These are phyloP conservation scores for Zosterops japonicus DNA, from an alignment of 2,113 vertebrate genomes.

Conservation along the genomic window DNA sequence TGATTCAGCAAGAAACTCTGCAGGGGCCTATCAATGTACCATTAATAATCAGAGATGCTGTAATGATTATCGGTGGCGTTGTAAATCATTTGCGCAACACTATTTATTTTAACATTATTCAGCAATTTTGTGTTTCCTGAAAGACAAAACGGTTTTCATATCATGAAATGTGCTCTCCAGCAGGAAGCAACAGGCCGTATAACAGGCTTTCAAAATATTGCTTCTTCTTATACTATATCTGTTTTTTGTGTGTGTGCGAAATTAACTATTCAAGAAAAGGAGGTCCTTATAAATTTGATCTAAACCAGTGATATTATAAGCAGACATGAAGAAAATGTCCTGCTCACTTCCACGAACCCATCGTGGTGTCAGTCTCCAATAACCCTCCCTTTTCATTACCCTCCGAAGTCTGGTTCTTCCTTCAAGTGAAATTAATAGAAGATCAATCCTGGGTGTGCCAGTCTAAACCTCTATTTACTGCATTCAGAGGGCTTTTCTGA, in stretches of 20 bases:
- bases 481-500: neutral
- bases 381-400: neutral
- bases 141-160: neutral
- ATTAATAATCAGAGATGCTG: slow-evolving; percentile 38
- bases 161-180: neutral
- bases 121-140: neutral
- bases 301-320: neutral
- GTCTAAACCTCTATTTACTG: neutral
- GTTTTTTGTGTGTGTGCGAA: neutral
- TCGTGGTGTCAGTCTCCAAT: neutral
- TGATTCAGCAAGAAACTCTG: slow-evolving; percentile 56
- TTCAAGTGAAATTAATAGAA: slow-evolving; percentile 1
- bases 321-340: neutral
- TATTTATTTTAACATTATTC: slow-evolving; percentile 50
- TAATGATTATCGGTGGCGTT: neutral
- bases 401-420: neutral
- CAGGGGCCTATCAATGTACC: slow-evolving; percentile 7
- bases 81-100: slow-evolving; percentile 9
- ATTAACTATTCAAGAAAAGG: neutral
- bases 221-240: neutral
- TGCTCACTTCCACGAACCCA: neutral
- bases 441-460: neutral
- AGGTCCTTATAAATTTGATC: neutral
- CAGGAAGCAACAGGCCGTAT: neutral
- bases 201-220: neutral